Percentiles rank a stretch among this genome's conserved stretches.
These are phyloP conservation scores for Gobio occitaniae DNA, from an alignment of 2,797 vertebrate species.

Conservation along the genomic window DNA sequence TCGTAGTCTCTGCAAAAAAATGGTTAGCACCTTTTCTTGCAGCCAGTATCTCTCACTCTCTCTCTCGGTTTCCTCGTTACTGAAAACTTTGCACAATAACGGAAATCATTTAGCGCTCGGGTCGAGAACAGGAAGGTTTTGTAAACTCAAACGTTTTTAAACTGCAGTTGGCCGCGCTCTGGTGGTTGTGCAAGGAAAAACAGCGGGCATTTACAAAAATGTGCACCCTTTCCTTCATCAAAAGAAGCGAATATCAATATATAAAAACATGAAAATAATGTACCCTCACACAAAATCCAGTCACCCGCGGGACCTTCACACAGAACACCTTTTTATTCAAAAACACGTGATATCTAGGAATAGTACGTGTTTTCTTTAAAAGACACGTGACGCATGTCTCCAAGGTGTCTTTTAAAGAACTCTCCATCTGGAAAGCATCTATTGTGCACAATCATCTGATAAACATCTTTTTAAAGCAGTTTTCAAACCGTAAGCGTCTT, in stretches of 20 bases:
- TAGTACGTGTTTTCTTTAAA: too few species aligned
- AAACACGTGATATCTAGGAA: too few species aligned
- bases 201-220: background rate
- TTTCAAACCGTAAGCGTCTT: background rate
- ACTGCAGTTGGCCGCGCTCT: constrained; percentile 4
- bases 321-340: background rate
- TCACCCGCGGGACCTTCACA: background rate
- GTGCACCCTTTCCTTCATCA: background rate
- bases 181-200: background rate
- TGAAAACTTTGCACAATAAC: background rate
- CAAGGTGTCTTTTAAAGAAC: background rate
- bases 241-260: background rate
- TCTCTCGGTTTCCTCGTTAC: background rate
- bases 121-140: background rate
- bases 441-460: background rate
- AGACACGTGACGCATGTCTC: background rate
- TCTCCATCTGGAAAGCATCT: background rate
- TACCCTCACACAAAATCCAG: background rate
- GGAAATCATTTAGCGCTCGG: background rate
- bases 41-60: background rate
- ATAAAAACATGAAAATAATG: background rate
- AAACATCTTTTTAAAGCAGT: background rate
- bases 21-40: constrained; percentile 20
- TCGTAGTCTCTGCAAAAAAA: constrained; percentile 44
- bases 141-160: background rate